Conservation (phyloP, 2,113 vertebrate species). For the Trichomycterus rosablanca region DNA sequence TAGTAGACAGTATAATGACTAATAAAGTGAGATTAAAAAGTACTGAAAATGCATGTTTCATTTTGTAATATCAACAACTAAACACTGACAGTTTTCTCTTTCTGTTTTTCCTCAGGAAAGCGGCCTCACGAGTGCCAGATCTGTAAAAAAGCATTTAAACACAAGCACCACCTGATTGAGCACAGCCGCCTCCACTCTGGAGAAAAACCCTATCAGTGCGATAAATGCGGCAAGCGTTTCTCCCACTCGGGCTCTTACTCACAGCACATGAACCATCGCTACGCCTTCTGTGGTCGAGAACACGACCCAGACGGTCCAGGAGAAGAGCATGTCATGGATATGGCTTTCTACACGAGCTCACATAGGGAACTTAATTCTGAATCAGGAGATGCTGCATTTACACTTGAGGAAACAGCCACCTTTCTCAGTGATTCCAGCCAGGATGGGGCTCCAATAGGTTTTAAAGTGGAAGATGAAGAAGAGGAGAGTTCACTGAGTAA, state of each 20-base stretch:
- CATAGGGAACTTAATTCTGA: conserved; percentile 31
- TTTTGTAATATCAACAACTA: no score
- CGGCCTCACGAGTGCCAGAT: conserved; percentile 75
- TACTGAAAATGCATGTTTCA: no score
- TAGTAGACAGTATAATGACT: no score
- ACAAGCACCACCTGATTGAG: conserved; percentile 79
- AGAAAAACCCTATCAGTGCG: conserved; percentile 79
- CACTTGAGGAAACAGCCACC: conserved; percentile 50
- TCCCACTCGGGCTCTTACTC: conserved; percentile 81
- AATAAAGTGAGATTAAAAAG: no score
- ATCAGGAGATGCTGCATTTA: conserved; percentile 39
- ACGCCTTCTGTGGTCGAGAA: conserved; percentile 75
- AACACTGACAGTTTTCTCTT: conserved; percentile 1
- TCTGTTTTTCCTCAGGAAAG: conserved; percentile 58
- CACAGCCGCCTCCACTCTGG: conserved; percentile 77
- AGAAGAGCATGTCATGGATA: conserved; percentile 50
- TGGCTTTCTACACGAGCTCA: conserved; percentile 28
- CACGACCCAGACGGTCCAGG: conserved; percentile 59
- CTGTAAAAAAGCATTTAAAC: conserved; percentile 79
- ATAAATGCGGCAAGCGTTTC: conserved; percentile 79
- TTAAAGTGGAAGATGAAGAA: conserved; percentile 53
- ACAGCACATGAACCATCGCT: conserved; percentile 83
- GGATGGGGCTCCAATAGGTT: conserved; percentile 52
- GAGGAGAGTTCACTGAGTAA: conserved; percentile 41
- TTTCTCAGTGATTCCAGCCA: conserved; percentile 68